Evolutionary conservation across 2,888 invertebrate genomes (phyloP).

Genomic region (Ennomos quercinarius): DNA sequence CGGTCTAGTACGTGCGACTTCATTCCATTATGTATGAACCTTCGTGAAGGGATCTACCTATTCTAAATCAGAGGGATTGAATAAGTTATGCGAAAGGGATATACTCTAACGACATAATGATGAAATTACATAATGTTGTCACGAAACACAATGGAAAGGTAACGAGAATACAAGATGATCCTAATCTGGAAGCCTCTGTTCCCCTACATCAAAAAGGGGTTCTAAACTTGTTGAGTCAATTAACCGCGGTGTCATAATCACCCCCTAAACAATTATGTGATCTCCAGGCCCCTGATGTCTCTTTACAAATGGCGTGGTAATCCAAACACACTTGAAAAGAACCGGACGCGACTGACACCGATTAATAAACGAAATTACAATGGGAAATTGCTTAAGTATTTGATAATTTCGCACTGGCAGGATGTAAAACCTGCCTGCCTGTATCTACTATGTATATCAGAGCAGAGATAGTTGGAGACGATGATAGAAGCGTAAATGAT

Average conservation of each 20-base stretch:
- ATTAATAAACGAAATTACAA: slow-evolving; percentile 43
- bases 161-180: slow-evolving; percentile 47
- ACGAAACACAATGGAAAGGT: slow-evolving; percentile 42
- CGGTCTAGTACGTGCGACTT: slow-evolving; percentile 32
- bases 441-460: too few species aligned
- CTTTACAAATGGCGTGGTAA: slow-evolving; percentile 66
- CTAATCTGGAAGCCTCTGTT: slow-evolving; percentile 50
- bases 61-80: slow-evolving; percentile 5
- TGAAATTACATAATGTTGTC: slow-evolving; percentile 41
- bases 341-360: slow-evolving; percentile 41
- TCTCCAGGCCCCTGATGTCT: slow-evolving; percentile 66
- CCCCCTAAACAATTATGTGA: slow-evolving; percentile 77
- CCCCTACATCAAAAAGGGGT: slow-evolving; percentile 62
- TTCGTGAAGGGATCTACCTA: slow-evolving; percentile 11
- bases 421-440: too few species aligned
- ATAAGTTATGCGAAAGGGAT: slow-evolving; percentile 13
- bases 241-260: slow-evolving; percentile 72
- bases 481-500: too few species aligned
- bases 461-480: too few species aligned
- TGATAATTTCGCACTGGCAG: slow-evolving; percentile 10
- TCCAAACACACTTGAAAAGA: slow-evolving; percentile 51
- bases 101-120: slow-evolving; percentile 15
- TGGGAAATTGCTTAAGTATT: slow-evolving; percentile 36
- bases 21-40: slow-evolving; percentile 20
- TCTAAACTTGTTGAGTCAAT: slow-evolving; percentile 77